Conservation (phyloP, 2,888 invertebrate species). For the Heliconius cydno region DNA sequence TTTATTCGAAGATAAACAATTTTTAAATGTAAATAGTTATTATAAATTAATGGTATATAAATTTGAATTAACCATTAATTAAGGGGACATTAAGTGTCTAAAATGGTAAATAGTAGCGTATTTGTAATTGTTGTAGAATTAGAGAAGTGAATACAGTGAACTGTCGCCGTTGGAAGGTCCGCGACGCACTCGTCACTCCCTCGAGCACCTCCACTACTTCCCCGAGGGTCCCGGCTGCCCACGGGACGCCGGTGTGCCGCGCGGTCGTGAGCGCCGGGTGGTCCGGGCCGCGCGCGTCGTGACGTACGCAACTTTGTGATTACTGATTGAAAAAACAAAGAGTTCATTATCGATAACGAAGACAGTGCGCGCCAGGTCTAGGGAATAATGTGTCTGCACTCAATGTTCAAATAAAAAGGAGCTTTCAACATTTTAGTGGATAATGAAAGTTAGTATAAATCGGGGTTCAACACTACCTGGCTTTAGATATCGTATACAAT, state of each 20-base stretch:
- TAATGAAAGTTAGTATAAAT: slow-evolving; percentile 78
- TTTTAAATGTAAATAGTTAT: slow-evolving; percentile 81
- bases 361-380: slow-evolving; percentile 80
- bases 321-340: slow-evolving; percentile 52
- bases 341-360: slow-evolving; percentile 54
- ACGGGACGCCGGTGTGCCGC: slow-evolving; percentile 42
- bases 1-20: slow-evolving; percentile 79
- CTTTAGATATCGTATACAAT: slow-evolving; percentile 83
- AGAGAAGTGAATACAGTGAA: slow-evolving; percentile 74
- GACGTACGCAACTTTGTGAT: slow-evolving; percentile 55
- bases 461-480: slow-evolving; percentile 76
- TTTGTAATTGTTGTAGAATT: slow-evolving; percentile 82
- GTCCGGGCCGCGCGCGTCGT: slow-evolving; percentile 53
- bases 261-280: slow-evolving; percentile 52
- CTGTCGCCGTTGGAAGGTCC: slow-evolving; percentile 60
- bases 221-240: slow-evolving; percentile 9
- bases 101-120: slow-evolving; percentile 81
- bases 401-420: slow-evolving; percentile 84
- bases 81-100: slow-evolving; percentile 77
- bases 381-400: slow-evolving; percentile 82
- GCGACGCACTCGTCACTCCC: slow-evolving; percentile 76
- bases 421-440: slow-evolving; percentile 82
- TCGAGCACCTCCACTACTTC: neutral
- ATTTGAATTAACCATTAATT: slow-evolving; percentile 75
- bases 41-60: slow-evolving; percentile 69